Evolutionary conservation across 2,113 vertebrate genomes (phyloP), one percentile per base, ranked within the genome.

Genomic region (Chitala chitala): DNA sequence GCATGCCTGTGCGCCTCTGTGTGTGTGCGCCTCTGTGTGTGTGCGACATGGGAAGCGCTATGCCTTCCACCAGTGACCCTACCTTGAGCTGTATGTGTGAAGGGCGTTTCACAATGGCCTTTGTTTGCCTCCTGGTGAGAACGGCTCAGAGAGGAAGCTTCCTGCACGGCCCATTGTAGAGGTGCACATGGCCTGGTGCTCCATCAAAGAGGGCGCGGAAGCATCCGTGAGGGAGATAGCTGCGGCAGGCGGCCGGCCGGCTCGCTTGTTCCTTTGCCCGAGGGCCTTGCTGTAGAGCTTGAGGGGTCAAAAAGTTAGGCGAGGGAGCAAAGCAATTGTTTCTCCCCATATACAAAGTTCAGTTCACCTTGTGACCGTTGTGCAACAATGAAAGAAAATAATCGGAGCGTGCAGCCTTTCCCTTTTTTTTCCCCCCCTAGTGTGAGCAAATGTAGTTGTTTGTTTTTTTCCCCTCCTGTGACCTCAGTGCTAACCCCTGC

Each of bases 81-180:
- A 63, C 69, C 38, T 63, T 71, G 38, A 55, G 31, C 9, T 29
- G 5, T 15, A 50, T 17, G 48, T 46, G 40, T 20, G 40, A 54
- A 55, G 15, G 26, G 42, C n/a, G 75, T 42, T 68, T 31, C 77
- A 81, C 80, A 78, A 66, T 72, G 53, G 55, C 63, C 64, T 75
- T 75, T 73, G 69, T 75, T 38, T 36, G n/a, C 3, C 40, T 33
- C 58, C 72, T 46, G 71, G 74, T 75, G 76, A 72, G 69, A 82
- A 76, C 44, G 69, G 65, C 69, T 69, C 73, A 48, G 17, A 5
- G 29, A 65, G 78, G 78, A 76, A 76, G 15, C 15, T 6, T 56
- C 71, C 24, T 40, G 64, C 50, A 53, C 40, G 55, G n/a, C 36
- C 63, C 20, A 17, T 29, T 53, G 40, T 61, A 33, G 38, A 29